Percentiles rank a stretch among this genome's conserved stretches.
Evolutionary conservation across 2,113 vertebrate species (phyloP).

Genomic region (Xenopus tropicalis): DNA sequence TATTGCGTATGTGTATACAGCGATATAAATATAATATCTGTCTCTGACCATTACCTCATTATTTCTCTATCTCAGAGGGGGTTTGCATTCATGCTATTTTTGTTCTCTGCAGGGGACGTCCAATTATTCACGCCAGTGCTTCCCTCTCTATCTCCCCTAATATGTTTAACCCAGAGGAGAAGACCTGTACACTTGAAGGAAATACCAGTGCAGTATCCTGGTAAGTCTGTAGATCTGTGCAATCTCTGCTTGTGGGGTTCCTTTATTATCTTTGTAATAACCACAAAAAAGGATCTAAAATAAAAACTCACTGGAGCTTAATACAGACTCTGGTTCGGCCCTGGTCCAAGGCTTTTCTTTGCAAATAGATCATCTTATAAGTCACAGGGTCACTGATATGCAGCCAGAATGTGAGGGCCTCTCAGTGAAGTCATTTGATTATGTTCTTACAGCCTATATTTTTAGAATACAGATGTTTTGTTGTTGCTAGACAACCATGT

Average conservation of each 20-base stretch:
- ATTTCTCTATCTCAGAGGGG: no score
- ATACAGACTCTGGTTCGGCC: no score
- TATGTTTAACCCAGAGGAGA: slow-evolving; percentile 91
- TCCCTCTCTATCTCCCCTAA: slow-evolving; percentile 72
- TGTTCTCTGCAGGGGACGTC: slow-evolving; percentile 70
- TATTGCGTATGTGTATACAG: no score
- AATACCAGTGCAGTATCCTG: slow-evolving; percentile 70
- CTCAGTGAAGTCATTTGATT: slow-evolving; percentile 28
- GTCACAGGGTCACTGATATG: slow-evolving; percentile 7
- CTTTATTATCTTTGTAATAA: background rate
- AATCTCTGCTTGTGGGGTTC: background rate
- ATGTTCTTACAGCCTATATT: slow-evolving; percentile 26
- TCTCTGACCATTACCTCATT: no score
- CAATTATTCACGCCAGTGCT: slow-evolving; percentile 78
- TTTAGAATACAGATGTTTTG: slow-evolving; percentile 26
- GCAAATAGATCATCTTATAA: background rate
- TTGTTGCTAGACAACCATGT: slow-evolving; percentile 24
- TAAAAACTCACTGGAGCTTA: no score
- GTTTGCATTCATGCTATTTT: background rate
- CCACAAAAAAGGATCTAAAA: background rate
- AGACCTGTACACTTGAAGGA: slow-evolving; percentile 63
- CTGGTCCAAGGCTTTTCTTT: background rate
- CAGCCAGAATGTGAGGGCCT: background rate
- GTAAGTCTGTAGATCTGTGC: slow-evolving; percentile 60
- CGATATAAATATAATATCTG: no score